These are phyloP conservation scores for Gulo gulo DNA, from an alignment of 2,113 vertebrate species.

Conservation along the genomic window DNA sequence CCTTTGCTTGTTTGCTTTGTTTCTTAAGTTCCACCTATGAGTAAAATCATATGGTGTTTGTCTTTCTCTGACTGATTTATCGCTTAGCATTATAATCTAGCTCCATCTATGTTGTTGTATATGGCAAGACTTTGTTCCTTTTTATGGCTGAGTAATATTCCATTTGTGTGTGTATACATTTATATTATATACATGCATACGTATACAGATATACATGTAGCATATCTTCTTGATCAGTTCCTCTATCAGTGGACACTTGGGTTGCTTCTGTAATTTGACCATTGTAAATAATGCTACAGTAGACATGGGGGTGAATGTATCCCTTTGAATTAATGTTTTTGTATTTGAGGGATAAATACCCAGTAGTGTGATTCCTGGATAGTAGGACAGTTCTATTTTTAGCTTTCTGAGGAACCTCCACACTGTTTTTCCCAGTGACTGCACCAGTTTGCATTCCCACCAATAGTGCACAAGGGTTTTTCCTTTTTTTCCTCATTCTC, in stretches of 20 bases:
- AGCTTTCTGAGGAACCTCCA: not conserved
- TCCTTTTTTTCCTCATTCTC: not conserved
- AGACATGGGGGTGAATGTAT: not conserved
- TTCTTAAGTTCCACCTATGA: not conserved
- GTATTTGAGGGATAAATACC: not conserved
- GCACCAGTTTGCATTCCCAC: not conserved
- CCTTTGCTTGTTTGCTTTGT: not conserved
- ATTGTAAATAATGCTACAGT: not conserved
- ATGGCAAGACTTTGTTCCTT: not conserved
- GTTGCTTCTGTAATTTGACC: not conserved
- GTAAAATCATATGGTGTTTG: not conserved
- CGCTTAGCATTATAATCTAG: not conserved
- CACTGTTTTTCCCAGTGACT: not conserved
- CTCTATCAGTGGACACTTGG: not conserved
- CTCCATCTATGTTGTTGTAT: not conserved
- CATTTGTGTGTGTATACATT: not conserved
- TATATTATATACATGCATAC: not conserved
- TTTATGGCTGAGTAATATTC: not conserved
- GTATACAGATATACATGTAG: not conserved
- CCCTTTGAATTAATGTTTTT: not conserved
- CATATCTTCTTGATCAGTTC: not conserved
- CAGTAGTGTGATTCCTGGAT: not conserved
- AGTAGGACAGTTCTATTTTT: not conserved
- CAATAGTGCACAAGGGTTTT: not conserved
- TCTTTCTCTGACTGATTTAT: not conserved